These are phyloP conservation scores for Cantharis rustica DNA, from an alignment of 2,888 invertebrate genomes.

Conservation along the genomic window DNA sequence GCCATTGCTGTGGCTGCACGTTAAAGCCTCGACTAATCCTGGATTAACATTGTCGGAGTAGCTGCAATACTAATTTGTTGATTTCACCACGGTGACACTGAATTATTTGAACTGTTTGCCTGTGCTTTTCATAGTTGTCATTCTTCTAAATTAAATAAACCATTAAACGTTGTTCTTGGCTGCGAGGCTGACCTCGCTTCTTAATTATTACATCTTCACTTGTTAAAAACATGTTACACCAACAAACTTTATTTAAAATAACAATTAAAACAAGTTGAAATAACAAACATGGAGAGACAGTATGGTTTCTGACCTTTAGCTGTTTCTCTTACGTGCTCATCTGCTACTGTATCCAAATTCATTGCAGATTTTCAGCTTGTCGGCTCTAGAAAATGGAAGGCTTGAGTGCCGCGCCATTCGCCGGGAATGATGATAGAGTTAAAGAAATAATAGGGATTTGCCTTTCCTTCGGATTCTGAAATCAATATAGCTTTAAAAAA, in stretches of 20 bases:
- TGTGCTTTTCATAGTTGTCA: slow-evolving; percentile 27
- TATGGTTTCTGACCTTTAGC: slow-evolving; percentile 37
- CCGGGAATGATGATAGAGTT: slow-evolving; percentile 55
- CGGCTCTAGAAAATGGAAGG: slow-evolving; percentile 54
- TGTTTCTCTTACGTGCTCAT: slow-evolving; percentile 43
- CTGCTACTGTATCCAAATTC: slow-evolving; percentile 55
- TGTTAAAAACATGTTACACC: neutral
- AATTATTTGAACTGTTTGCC: slow-evolving; percentile 50
- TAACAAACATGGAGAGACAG: neutral
- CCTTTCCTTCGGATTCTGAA: slow-evolving; percentile 52
- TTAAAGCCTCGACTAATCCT: slow-evolving; percentile 55
- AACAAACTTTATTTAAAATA: neutral
- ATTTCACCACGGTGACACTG: slow-evolving; percentile 57
- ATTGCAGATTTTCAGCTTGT: slow-evolving; percentile 58
- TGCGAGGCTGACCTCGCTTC: slow-evolving; percentile 5
- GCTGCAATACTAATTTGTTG: slow-evolving; percentile 59
- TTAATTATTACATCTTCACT: neutral
- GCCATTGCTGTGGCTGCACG: slow-evolving; percentile 51
- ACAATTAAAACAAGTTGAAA: neutral
- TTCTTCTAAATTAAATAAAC: slow-evolving; percentile 21
- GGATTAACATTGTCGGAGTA: slow-evolving; percentile 57
- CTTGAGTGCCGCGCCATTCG: slow-evolving; percentile 54
- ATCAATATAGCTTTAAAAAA: slow-evolving; percentile 51
- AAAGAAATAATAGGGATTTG: slow-evolving; percentile 56
- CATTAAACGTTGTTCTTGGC: slow-evolving; percentile 32